Evolutionary conservation across 2,888 invertebrate genomes (phyloP), one percentile per base, ranked within the genome.

Genomic region (Diaperis boleti): DNA sequence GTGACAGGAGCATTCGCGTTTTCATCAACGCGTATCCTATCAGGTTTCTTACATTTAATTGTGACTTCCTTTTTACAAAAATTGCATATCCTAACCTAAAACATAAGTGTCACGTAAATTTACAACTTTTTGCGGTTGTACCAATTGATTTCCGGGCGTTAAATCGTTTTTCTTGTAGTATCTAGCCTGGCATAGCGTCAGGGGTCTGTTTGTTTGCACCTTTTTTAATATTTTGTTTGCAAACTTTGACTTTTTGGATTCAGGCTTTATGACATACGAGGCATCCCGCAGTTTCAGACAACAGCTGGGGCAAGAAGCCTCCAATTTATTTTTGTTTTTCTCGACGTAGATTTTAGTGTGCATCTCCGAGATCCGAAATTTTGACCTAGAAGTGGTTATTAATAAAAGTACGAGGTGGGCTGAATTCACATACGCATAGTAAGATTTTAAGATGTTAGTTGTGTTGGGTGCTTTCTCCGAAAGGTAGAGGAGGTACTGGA

Each of bases 31-130:
- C n/a, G 6, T 26, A n/a, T 6, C 6, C 8, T 5, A 2, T 2
- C 3, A 2, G 26, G 26, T 26, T 26, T 26, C 1, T 8, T 2
- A 26, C 26, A 26, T 26, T 26, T 2, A 26, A 26, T 8, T 3
- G 1, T 26, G n/a, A 59, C 59, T 50, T 72, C 65, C 35, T 75
- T 69, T 20, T 73, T 69, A 56, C 78, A 78, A 50, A 71, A 66
- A 8, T 64, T 69, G 64, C 78, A 78, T n/a, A 59, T 69, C 13
- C 64, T 59, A 31, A 68, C 64, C 78, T 78, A 63, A 37, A 76
- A 56, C 1, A 33, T 14, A 18, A 8, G 39, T 17, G 8, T 44
- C 33, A 41, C n/a, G 7, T n/a, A 26, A 3, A 18, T 31, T 41
- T 57, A 15, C 20, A 54, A 55, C 37, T 39, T 15, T 22, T 15